Percentiles rank a stretch among this genome's conserved stretches.
These are phyloP conservation scores for Prietella phreatophila DNA, from an alignment of 2,113 vertebrate species.

Conservation along the genomic window DNA sequence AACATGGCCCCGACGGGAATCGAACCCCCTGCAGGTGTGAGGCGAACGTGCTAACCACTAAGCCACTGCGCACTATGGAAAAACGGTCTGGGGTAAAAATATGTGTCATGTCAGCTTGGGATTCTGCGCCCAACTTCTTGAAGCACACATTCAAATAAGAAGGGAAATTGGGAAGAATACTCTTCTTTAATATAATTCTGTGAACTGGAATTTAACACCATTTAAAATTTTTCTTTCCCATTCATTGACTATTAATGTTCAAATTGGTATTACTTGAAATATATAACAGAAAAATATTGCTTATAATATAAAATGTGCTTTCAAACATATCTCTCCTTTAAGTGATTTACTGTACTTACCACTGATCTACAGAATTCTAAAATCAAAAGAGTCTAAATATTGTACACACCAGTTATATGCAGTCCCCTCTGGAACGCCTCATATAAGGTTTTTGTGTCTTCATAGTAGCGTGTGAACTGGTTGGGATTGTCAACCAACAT, in stretches of 20 bases:
- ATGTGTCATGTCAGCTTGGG: too few relatives aligned
- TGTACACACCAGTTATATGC: constrained; percentile 85
- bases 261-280: neutral
- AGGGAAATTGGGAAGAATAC: too few relatives aligned
- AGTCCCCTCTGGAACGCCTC: constrained; percentile 92
- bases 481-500: constrained; percentile 82
- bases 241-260: neutral
- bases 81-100: too few relatives aligned
- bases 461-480: constrained; percentile 89
- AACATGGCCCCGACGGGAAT: too few relatives aligned
- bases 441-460: constrained; percentile 93
- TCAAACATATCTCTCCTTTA: neutral
- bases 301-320: too few relatives aligned
- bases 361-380: neutral
- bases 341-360: neutral
- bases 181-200: too few relatives aligned
- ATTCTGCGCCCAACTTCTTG: too few relatives aligned
- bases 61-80: too few relatives aligned
- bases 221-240: neutral
- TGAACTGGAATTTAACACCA: neutral
- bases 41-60: too few relatives aligned
- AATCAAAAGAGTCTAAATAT: neutral
- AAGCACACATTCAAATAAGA: too few relatives aligned
- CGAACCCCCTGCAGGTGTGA: too few relatives aligned
- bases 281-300: too few relatives aligned